Evolutionary conservation across 2,888 invertebrate genomes (phyloP), one percentile per base, ranked within the genome.

Genomic region (Fissipunctia ypsillon): DNA sequence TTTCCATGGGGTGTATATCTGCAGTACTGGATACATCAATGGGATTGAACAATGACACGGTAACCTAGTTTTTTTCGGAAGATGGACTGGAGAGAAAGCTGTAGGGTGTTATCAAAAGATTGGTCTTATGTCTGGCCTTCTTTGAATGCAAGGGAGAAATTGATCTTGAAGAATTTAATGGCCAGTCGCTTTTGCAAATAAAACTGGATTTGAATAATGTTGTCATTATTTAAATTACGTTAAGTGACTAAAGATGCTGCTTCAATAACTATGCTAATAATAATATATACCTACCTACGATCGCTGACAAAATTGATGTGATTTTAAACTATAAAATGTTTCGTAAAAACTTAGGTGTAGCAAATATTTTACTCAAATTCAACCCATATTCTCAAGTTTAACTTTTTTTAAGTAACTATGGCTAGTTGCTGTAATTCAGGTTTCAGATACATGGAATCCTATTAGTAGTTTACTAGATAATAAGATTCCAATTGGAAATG

Each of bases 61-160:
- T 86, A 76, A 86, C 86, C 87, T 71, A 88, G 28, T 80, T 86
- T 77, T 73, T 79, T 66, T 66, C 38, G 52, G 25, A 57, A 56
- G 60, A 71, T 64, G 25, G 12, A 28, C 25, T 56, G 14, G 0
- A 31, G 64, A 57, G 60, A 73, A 66, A 71, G 54, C 12, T 63
- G 41, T 38, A 12, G 61, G 71, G 48, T 66, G 31, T n/a, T 54
- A 57, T 65, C 19, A 59, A 70, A 65, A 54, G 76, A 35, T 50
- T 68, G 35, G 41, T 52, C 16, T n/a, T 57, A 76, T 35, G 22
- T 56, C 80, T 56, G 57, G 41, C 14, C 35, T 38, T 22, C 22
- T 59, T 60, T 56, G 54, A 10, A 69, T 60, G 14, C 12, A 14
- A 64, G 31, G 41, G 35, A 35, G 79, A 79, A 59, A 73, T 52